Base-by-base conservation (phyloP, 2,888 invertebrate species). In the Glaucopsyche alexis region DNA sequence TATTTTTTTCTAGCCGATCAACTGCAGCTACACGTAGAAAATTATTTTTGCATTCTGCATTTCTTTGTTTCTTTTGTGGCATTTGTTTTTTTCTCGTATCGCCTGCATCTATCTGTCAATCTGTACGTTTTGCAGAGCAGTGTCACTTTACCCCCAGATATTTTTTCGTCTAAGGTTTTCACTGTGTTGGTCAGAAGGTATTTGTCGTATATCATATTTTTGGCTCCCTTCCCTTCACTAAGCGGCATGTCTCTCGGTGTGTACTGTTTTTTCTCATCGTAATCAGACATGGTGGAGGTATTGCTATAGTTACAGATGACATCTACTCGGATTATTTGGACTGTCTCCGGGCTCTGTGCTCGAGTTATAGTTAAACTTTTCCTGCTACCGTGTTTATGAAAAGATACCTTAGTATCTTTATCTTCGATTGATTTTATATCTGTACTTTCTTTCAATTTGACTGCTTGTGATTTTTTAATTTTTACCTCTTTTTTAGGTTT, bases 251-350 rank as follows among this genome's bases (percentile, higher is more conserved):
- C 52, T 50, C 77, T 71, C 67, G 78, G 8, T 38, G 72, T 75
- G 73, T 76, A 76, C 67, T 78, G 76, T 73, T 78, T 80, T 71
- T 80, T 81, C 14, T 88, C 85, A 29, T 87, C 86, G 64, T 80
- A 81, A 71, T 86, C 84, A 3, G 86, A 86, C 49, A 81, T 76
- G 0, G 82, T 76, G 0, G 87, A 81, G 64, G 80, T 84, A 52
- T 78, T 78, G 71, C 81, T 84, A 75, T 86, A 82, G 77, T 90
- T 89, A 75, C 91, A 88, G 11, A 93, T 89, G 8, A 93, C 92
- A 75, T 93, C 93, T 0, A 93, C 93, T 80, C 93, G 83, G 38
- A 93, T 93, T 2, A 93, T 87, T 81, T 93, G 93, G 11, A 92
- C 85, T 0, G 93, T 92, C 75, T 93, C 92, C 8, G 93, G 93